Conservation (phyloP, 2,888 invertebrate species). For the Amiota mariae region DNA sequence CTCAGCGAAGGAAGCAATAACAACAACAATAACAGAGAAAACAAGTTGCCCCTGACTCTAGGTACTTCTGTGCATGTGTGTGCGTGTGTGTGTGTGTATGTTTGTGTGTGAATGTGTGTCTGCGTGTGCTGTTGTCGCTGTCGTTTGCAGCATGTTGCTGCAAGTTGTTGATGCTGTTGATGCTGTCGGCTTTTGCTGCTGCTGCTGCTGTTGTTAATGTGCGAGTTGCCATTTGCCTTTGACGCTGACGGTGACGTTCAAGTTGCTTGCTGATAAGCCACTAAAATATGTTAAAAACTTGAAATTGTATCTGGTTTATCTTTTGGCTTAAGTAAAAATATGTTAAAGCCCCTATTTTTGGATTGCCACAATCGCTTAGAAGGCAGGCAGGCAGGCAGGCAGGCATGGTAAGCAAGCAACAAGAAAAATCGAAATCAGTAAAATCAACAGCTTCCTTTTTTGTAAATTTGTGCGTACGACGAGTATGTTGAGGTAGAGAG, state of each 20-base stretch:
- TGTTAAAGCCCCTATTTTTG: conserved; percentile 24
- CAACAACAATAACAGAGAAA: too few species aligned
- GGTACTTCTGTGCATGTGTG: not conserved
- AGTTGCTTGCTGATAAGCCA: conserved; percentile 53
- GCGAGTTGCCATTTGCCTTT: conserved; percentile 6
- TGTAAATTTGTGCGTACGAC: too few species aligned
- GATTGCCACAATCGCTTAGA: not conserved
- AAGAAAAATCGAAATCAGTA: too few species aligned
- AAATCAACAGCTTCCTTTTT: too few species aligned
- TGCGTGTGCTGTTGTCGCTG: conserved; percentile 33
- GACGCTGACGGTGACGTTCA: conserved; percentile 5
- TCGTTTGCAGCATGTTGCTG: conserved; percentile 47
- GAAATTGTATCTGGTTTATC: conserved; percentile 63
- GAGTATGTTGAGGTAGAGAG: too few species aligned
- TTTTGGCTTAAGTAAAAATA: conserved; percentile 32
- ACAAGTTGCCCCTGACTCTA: too few species aligned
- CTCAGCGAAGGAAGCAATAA: not conserved
- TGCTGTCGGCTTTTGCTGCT: not conserved
- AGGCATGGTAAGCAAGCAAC: not conserved
- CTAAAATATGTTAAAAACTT: conserved; percentile 63
- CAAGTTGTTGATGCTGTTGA: conserved; percentile 21
- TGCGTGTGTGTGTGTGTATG: conserved; percentile 15
- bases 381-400: not conserved
- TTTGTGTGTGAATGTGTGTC: conserved; percentile 31
- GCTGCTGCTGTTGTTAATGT: conserved; percentile 6